Evolutionary conservation across 2,113 vertebrate genomes (phyloP).

Genomic region (Tupaia chinensis): DNA sequence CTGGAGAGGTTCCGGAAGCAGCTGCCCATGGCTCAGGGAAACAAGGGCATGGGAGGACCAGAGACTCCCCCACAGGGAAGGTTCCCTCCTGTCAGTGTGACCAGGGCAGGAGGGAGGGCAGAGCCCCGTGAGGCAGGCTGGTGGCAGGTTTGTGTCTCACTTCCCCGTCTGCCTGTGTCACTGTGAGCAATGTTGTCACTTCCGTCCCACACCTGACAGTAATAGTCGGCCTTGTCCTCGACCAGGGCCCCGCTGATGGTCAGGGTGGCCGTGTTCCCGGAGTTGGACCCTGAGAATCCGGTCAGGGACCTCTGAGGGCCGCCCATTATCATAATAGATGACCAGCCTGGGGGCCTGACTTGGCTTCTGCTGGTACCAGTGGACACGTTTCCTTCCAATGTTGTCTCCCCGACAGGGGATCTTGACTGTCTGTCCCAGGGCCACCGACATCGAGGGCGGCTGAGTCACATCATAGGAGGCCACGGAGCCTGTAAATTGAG

Average conservation of each 20-base stretch:
- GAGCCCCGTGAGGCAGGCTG: too few species aligned
- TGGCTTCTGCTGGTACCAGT: neutral
- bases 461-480: neutral
- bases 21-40: too few species aligned
- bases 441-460: fast-evolving
- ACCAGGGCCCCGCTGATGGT: neutral
- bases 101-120: too few species aligned
- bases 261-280: neutral
- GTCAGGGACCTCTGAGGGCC: neutral
- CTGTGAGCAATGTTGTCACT: fast-evolving
- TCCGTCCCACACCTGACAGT: neutral
- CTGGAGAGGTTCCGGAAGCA: too few species aligned
- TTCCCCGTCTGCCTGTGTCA: neutral
- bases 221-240: neutral
- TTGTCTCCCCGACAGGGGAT: neutral
- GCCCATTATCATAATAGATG: fast-evolving
- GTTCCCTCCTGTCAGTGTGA: too few species aligned
- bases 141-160: neutral
- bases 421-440: fast-evolving
- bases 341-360: neutral
- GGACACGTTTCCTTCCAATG: fast-evolving
- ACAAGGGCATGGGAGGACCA: too few species aligned
- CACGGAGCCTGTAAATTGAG: neutral
- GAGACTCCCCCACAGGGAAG: too few species aligned
- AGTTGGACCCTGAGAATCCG: neutral